Evolutionary conservation across 1,140 invertebrate species (phyloP).

Genomic region (Polypedilum vanderplanki): DNA sequence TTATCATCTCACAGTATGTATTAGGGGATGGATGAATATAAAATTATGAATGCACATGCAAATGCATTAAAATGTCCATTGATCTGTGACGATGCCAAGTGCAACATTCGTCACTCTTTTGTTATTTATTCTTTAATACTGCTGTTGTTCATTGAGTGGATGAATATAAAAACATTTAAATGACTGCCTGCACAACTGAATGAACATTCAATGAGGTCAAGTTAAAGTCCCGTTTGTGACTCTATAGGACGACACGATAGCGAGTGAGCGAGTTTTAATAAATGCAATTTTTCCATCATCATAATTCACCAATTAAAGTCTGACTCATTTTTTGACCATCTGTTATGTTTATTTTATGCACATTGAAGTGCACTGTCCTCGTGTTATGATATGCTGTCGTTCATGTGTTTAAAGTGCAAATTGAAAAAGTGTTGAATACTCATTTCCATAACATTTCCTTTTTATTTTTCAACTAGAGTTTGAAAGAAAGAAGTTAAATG

Average conservation of each 20-base stretch:
- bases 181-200: neutral
- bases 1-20: neutral
- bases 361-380: neutral
- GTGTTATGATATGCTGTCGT: no score
- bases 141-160: neutral
- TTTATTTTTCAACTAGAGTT: neutral
- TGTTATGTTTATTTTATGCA: neutral
- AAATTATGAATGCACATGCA: slow-evolving; percentile 11
- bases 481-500: neutral
- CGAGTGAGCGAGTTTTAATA: no score
- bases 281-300: slow-evolving; percentile 5
- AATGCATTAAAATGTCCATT: slow-evolving; percentile 26
- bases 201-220: slow-evolving; percentile 3
- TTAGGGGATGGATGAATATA: neutral
- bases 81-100: slow-evolving; percentile 23
- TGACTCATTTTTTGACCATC: slow-evolving; percentile 22
- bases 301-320: slow-evolving; percentile 24
- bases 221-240: neutral
- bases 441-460: slow-evolving; percentile 8
- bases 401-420: no score
- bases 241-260: no score
- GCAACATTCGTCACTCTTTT: neutral
- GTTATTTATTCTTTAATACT: neutral
- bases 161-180: slow-evolving; percentile 1
- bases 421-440: neutral